Evolutionary conservation across 2,113 vertebrate genomes (phyloP), one percentile per base, ranked within the genome.

Genomic region (Corapipo altera): DNA sequence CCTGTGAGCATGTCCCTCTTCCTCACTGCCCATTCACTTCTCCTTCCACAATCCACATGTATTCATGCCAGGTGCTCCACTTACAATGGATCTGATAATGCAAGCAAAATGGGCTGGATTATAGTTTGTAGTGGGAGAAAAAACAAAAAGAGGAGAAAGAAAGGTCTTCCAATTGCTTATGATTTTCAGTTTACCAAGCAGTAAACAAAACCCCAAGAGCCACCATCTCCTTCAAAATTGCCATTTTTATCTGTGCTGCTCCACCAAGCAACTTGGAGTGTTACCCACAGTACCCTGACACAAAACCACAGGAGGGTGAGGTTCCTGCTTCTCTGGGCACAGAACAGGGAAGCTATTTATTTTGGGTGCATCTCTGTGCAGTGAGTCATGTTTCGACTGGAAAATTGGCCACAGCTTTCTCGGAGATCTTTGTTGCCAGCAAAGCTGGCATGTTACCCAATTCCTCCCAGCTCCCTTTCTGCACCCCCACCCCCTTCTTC

Each of bases 291-390:
- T 98, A 97, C 97, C 89, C 98, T 97, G 98, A 97, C 96, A 97
- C 96, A 97, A 99, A 99, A 99, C 98, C 99, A 98, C 98, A 97
- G 90, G 91, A 98, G 98, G 98, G 99, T 98, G 99, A 99, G 99
- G 98, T 99, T 98, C 98, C 98, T 97, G 94, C 97, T 92, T 97
- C 98, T 93, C 97, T 97, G 95, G 95, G 97, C 75, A 65, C 85
- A 97, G 98, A 98, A 99, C 98, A 99, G 98, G 99, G 98, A 99
- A 98, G 98, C 98, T 99, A 98, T 99, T 99, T 99, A 99, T 99
- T 99, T 99, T 96, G 97, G 98, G 98, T 96, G 97, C 98, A 99
- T 99, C 98, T 99, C 98, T 99, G 98, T 94, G 98, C 98, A 98
- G 98, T 99, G 99, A 99, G 98, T 99, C 99, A 99, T 99, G 98